These are phyloP conservation scores for Gymnarchus niloticus DNA, from an alignment of 2,113 vertebrate species.

Conservation along the genomic window DNA sequence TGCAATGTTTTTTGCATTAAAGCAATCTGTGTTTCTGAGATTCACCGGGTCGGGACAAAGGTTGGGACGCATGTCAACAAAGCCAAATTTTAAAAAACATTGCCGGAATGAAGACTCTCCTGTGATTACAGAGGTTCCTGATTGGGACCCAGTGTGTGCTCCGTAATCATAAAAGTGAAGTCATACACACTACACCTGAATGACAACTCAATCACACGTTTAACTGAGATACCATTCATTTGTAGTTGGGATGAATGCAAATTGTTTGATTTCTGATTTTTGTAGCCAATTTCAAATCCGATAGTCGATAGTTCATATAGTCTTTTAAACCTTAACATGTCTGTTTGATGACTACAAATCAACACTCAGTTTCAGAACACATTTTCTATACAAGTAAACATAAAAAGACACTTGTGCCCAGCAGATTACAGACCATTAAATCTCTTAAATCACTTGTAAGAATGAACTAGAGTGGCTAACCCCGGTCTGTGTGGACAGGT, in stretches of 20 bases:
- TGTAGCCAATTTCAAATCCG: not conserved
- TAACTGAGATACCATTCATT: not conserved
- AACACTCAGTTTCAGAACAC: not conserved
- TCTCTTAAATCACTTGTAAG: not conserved
- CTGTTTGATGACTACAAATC: not conserved
- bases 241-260: not conserved
- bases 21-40: not conserved
- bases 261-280: not conserved
- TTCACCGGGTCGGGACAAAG: not conserved
- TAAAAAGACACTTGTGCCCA: not conserved
- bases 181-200: not conserved
- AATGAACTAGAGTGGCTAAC: not conserved
- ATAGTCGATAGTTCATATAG: not conserved
- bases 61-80: not conserved
- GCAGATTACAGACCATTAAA: not conserved
- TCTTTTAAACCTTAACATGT: not conserved
- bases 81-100: not conserved
- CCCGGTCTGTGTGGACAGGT: not conserved
- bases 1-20: not conserved
- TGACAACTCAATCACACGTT: not conserved
- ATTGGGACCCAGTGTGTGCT: not conserved
- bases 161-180: not conserved
- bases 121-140: not conserved
- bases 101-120: not conserved
- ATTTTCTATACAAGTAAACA: not conserved